Evolutionary conservation across 2,888 invertebrate genomes (phyloP).

Genomic region (Calameuta pallipes): DNA sequence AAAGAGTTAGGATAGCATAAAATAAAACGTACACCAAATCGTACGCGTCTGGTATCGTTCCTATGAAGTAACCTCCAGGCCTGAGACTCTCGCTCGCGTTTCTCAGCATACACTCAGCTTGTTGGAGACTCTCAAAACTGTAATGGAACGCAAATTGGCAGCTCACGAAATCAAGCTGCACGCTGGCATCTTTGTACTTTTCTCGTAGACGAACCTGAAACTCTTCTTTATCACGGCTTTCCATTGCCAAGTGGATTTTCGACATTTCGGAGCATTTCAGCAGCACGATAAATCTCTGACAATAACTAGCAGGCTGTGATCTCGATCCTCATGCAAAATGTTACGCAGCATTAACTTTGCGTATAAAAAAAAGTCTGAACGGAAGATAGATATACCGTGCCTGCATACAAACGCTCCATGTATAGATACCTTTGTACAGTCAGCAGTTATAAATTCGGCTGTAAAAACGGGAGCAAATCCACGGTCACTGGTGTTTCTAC

Average conservation of each 20-base stretch:
- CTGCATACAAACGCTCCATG: slow-evolving; percentile 9
- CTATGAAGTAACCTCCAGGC: slow-evolving; percentile 95
- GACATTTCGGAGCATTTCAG: slow-evolving; percentile 22
- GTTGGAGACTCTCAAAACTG: slow-evolving; percentile 87
- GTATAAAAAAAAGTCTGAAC: not conserved
- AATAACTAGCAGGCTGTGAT: not conserved
- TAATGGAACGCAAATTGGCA: slow-evolving; percentile 99
- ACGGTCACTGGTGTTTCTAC: slow-evolving; percentile 58
- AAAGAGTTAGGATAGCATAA: not conserved
- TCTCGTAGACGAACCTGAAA: slow-evolving; percentile 74
- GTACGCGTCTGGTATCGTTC: slow-evolving; percentile 94
- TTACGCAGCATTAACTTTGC: not conserved
- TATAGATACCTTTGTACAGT: slow-evolving; percentile 81
- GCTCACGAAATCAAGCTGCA: slow-evolving; percentile 89
- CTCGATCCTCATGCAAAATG: not conserved
- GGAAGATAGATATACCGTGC: not conserved
- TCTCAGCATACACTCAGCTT: slow-evolving; percentile 91
- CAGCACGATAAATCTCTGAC: slow-evolving; percentile 1
- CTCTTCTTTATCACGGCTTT: slow-evolving; percentile 40
- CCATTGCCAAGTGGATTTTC: slow-evolving; percentile 33
- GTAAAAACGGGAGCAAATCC: slow-evolving; percentile 70
- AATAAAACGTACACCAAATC: slow-evolving; percentile 80
- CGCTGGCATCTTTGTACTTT: slow-evolving; percentile 81
- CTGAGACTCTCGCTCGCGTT: slow-evolving; percentile 92
- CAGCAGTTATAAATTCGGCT: slow-evolving; percentile 92